Percentiles rank a stretch among this genome's conserved stretches.
Conservation (phyloP, 2,888 invertebrate species). For the Caenorhabditis auriculariae region DNA sequence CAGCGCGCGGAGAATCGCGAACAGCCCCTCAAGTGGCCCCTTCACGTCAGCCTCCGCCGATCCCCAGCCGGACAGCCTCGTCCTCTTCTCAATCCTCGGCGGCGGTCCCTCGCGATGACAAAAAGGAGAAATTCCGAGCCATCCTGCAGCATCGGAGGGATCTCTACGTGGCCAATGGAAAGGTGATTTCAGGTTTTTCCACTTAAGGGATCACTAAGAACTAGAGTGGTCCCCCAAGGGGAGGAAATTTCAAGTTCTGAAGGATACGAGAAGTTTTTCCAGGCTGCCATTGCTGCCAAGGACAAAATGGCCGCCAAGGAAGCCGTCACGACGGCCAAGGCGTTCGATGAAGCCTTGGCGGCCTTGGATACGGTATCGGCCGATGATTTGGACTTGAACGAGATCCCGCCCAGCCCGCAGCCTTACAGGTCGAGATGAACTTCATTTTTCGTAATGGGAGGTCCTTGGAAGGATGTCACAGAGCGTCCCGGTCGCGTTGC, state of each 20-base stretch:
- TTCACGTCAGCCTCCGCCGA: conserved; percentile 7
- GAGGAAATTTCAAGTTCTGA: neutral
- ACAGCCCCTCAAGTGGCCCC: neutral
- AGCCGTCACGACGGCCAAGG: conserved; percentile 40
- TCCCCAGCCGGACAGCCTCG: conserved; percentile 2
- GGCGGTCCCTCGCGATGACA: conserved; percentile 5
- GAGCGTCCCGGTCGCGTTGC: neutral
- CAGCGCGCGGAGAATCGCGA: conserved; percentile 1
- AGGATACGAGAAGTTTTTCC: neutral
- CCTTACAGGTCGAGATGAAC: conserved; percentile 51
- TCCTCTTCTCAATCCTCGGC: conserved; percentile 4
- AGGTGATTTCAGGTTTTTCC: conserved; percentile 5
- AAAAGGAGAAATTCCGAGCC: conserved; percentile 23
- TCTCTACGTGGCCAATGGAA: conserved; percentile 40
- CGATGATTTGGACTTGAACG: conserved; percentile 49
- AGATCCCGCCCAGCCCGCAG: conserved; percentile 54
- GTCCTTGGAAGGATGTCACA: conserved; percentile 1
- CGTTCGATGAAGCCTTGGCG: conserved; percentile 50
- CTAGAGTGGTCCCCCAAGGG: neutral
- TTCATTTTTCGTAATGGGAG: too few relatives aligned
- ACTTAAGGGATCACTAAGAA: neutral
- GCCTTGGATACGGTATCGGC: conserved; percentile 30
- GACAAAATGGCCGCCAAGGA: conserved; percentile 45
- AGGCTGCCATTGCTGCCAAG: conserved; percentile 38
- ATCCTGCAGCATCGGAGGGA: conserved; percentile 26